These are phyloP conservation scores for Clarias gariepinus DNA, from an alignment of 2,113 vertebrate genomes.

Conservation along the genomic window DNA sequence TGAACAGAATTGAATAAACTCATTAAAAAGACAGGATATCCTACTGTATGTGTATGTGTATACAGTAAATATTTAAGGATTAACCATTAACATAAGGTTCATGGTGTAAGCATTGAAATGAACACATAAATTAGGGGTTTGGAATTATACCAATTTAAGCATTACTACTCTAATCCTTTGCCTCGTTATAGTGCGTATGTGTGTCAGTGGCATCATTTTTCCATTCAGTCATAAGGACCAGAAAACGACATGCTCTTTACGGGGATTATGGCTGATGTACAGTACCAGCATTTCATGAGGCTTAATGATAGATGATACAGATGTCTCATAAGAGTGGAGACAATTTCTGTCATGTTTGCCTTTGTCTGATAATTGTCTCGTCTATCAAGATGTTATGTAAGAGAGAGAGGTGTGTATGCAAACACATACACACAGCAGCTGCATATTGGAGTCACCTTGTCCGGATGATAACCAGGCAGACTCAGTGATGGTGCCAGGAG, in stretches of 20 bases:
- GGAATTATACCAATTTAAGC: neutral
- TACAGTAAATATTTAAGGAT: neutral
- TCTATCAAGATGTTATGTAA: neutral
- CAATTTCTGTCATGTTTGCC: neutral
- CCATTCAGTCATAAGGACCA: neutral
- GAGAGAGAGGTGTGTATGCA: neutral
- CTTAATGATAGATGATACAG: neutral
- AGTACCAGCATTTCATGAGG: too few species aligned
- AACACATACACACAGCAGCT: conserved; percentile 55
- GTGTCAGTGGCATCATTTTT: neutral
- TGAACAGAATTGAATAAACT: too few species aligned
- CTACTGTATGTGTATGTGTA: too few species aligned
- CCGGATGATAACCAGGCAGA: neutral
- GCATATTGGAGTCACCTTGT: conserved; percentile 53
- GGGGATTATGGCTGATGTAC: neutral
- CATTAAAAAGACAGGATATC: too few species aligned
- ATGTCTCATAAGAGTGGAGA: neutral
- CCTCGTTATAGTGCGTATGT: neutral
- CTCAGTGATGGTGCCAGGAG: neutral
- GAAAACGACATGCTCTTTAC: neutral
- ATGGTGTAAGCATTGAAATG: neutral
- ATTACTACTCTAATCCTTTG: neutral
- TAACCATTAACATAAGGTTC: neutral
- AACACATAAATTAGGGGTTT: neutral
- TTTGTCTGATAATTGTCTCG: neutral